Conservation (phyloP, 2,888 invertebrate species). For the Ypsolopha sequella region DNA sequence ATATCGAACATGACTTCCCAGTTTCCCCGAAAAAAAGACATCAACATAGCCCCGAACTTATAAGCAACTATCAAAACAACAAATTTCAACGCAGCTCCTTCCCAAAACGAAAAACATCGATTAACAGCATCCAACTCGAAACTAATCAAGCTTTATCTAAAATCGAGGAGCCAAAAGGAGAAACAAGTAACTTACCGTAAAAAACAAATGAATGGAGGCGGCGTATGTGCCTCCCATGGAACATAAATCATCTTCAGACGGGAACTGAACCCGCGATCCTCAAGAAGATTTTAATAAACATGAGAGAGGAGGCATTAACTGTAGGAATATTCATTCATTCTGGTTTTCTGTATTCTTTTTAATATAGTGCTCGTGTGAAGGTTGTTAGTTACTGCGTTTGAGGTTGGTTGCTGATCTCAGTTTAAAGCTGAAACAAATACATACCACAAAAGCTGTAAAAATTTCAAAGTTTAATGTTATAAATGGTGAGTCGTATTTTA, state of each 20-base stretch:
- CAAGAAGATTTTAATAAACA: conserved; percentile 63
- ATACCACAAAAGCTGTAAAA: too few relatives aligned
- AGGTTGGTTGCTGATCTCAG: too few relatives aligned
- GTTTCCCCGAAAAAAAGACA: too few relatives aligned
- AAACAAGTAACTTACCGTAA: conserved; percentile 21
- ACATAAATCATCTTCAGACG: conserved; percentile 56
- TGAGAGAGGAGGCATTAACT: conserved; percentile 35
- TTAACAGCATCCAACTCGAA: conserved; percentile 48
- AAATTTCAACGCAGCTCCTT: conserved; percentile 9
- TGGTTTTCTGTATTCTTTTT: conserved; percentile 46
- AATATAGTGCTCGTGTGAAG: conserved; percentile 61
- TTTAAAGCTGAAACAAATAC: too few relatives aligned
- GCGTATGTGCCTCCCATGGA: conserved; percentile 34
- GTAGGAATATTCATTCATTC: conserved; percentile 54
- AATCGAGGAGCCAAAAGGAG: conserved; percentile 38
- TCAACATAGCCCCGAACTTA: too few relatives aligned
- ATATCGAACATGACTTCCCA: too few relatives aligned
- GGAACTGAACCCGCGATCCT: conserved; percentile 41
- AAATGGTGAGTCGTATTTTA: too few relatives aligned
- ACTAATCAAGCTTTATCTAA: conserved; percentile 62
- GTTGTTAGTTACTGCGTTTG: conserved; percentile 12
- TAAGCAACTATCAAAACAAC: too few relatives aligned
- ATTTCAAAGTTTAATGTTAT: too few relatives aligned
- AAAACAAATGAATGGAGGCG: conserved; percentile 66
- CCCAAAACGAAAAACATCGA: conserved; percentile 22